Percentiles rank a stretch among this genome's conserved stretches.
Conservation (phyloP, 2,888 invertebrate genomes). For the Tortrix viridana region DNA sequence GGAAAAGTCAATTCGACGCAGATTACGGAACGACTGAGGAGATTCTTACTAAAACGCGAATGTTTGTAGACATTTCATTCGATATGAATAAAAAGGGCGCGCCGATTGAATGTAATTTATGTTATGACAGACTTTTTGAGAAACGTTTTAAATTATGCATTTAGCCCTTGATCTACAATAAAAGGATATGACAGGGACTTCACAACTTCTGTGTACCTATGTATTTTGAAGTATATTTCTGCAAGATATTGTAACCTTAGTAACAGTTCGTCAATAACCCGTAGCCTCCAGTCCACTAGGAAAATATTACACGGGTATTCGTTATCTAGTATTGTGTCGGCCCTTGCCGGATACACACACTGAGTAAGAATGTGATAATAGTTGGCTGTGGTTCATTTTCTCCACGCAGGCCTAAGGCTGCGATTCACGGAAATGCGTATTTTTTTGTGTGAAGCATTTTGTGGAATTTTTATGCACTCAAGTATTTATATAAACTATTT, state of each 20-base stretch:
- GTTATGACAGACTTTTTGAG: constrained; percentile 11
- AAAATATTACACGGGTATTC: constrained; percentile 41
- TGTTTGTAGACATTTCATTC: constrained; percentile 58
- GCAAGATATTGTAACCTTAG: neutral
- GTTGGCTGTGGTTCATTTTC: constrained; percentile 37
- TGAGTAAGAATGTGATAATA: constrained; percentile 40
- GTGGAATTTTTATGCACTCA: too few species aligned
- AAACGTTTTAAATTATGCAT: constrained; percentile 14
- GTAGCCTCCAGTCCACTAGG: constrained; percentile 32
- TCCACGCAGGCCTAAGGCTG: constrained; percentile 30
- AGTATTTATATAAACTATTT: too few species aligned
- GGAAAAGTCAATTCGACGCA: constrained; percentile 81
- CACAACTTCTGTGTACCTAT: too few species aligned
- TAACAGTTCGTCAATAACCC: constrained; percentile 26
- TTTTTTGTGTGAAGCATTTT: neutral
- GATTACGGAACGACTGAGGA: constrained; percentile 71
- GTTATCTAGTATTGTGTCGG: constrained; percentile 40
- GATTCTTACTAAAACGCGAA: constrained; percentile 68
- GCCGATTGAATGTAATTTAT: constrained; percentile 38
- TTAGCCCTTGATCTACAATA: too few species aligned
- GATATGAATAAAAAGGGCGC: constrained; percentile 61
- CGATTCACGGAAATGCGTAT: neutral
- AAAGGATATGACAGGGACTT: too few species aligned
- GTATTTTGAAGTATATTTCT: too few species aligned
- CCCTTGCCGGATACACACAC: constrained; percentile 29